Base-by-base conservation (phyloP, 2,113 vertebrate genomes). In the Platanista minor region DNA sequence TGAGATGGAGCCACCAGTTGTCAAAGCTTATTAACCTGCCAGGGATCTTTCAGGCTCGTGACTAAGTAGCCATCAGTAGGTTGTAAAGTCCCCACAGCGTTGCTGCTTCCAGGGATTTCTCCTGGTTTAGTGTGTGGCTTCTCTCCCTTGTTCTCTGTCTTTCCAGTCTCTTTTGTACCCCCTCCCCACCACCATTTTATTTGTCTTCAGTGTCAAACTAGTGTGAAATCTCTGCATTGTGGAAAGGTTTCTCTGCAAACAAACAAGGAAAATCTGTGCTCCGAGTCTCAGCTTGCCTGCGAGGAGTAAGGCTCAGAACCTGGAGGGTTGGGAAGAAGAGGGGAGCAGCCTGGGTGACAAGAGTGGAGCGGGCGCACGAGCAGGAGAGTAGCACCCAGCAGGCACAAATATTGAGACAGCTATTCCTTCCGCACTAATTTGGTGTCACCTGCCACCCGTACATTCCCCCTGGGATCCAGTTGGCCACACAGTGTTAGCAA, bases 21-120 rank as follows among this genome's bases (percentile, higher is more conserved):
- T 97, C 97, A 94, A 86, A 97, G 93, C 69, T 94, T 75, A 94
- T 97, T 96, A 97, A 97, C 93, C 93, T 86, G 27, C 62, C n/a
- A 0, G 0, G 69, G 69, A 87, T 93, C 89, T 90, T 83, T 69
- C 89, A 93, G 93, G 69, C 17, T 64, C 2, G 0, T 84, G 14
- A 52, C 78, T 87, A 94, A 94, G 54, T 6, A 90, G 85, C 39
- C 88, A 87, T 80, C 86, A 39, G 25, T 18, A 23, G 82, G 14
- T 3, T 74, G 21, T 75, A 69, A 83, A 84, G 93, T 72, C 83
- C 61, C 80, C 29, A 29, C 7, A 20, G 11, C 1, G 23, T 11
- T 86, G 27, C 85, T 64, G 41, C 66, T 80, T 92, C 72, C 61
- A 31, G 92, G 54, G 43, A 71, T 54, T 49, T 54, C 75, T 90